Percentiles rank a stretch among this genome's conserved stretches.
phyloP scores from a whole-genome alignment of 2,797 vertebrate species.

The Protonibea diacanthus region DNA sequence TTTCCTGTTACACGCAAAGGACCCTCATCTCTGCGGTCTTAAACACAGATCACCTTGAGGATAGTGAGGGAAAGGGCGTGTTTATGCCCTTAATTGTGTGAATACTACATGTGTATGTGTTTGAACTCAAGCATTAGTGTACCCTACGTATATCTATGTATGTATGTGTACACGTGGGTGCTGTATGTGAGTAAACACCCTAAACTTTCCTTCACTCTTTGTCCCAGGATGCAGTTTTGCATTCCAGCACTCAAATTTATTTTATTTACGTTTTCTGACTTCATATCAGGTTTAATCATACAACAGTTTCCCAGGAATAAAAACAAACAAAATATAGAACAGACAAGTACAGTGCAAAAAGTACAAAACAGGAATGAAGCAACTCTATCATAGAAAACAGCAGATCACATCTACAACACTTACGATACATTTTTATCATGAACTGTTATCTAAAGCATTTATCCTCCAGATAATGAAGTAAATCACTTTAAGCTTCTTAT shows the following conservation, averaged over 20 bases:
- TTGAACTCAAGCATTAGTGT: not conserved
- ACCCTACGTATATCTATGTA: not conserved
- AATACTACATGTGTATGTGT: not conserved
- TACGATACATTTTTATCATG: not conserved
- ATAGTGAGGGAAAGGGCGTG: slow-evolving; percentile 5
- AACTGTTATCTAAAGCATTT: not conserved
- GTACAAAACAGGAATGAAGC: not conserved
- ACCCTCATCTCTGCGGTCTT: slow-evolving; percentile 36
- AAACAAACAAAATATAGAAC: not conserved
- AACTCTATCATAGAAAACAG: not conserved
- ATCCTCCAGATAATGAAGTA: not conserved
- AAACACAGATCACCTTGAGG: slow-evolving; percentile 37
- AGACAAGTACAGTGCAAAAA: not conserved
- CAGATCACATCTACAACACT: not conserved
- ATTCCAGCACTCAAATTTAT: not conserved
- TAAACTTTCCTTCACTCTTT: slow-evolving; percentile 5
- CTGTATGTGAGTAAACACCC: slow-evolving; percentile 17
- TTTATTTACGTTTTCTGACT: not conserved
- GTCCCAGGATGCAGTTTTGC: not conserved
- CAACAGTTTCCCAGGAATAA: slow-evolving; percentile 26
- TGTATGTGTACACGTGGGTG: not conserved
- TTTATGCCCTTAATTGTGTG: not conserved
- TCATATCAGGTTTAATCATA: slow-evolving; percentile 34
- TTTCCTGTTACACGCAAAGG: slow-evolving; percentile 74
- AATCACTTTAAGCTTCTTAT: not conserved